Evolutionary conservation across 2,888 invertebrate genomes (phyloP), one percentile per base, ranked within the genome.

Genomic region (Dorcus hopei): DNA sequence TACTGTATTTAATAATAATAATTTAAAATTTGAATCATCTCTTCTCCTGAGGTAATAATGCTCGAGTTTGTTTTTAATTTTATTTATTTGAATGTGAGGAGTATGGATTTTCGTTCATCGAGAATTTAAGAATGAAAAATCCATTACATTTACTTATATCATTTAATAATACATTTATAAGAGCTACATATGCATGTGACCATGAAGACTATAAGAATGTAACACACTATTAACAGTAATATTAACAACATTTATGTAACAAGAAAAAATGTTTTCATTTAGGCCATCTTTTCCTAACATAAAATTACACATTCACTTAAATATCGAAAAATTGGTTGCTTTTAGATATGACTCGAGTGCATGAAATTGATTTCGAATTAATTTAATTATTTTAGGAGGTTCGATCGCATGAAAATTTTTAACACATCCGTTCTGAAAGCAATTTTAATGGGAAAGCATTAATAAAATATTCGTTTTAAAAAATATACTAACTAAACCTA

Each of bases 231-330:
- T 72, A 71, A 64, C 64, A 68, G 59, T 64, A 68, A 66, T 68
- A 67, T 73, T 70, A 74, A 74, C 72, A 75, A 74, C 74, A 73
- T 71, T 73, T 70, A 73, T 59, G 61, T 72, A 69, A 67, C 68
- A 70, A 73, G 69, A 70, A 70, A 69, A 63, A 61, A 61, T 65
- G 61, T 59, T 55, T 14, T 68, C 5, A 33, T 33, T 33, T 72
- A 72, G 73, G 71, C 73, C 71, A 66, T 72, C 42, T 54, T 70
- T 62, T 65, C 66, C 69, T 66, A 69, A 69, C 54, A 55, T 49
- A 56, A 48, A 48, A 45, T 16, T 40, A 14, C 8, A 54, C 23
- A 48, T 54, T 19, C 38, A 54, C n/a, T 48, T 38, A 14, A 52
- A 40, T 42, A 33, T 14, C 41, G 16, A 48, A 48, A 48, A 48